Evolutionary conservation across 2,797 vertebrate genomes (phyloP).

Genomic region (Urophycis tenuis): DNA sequence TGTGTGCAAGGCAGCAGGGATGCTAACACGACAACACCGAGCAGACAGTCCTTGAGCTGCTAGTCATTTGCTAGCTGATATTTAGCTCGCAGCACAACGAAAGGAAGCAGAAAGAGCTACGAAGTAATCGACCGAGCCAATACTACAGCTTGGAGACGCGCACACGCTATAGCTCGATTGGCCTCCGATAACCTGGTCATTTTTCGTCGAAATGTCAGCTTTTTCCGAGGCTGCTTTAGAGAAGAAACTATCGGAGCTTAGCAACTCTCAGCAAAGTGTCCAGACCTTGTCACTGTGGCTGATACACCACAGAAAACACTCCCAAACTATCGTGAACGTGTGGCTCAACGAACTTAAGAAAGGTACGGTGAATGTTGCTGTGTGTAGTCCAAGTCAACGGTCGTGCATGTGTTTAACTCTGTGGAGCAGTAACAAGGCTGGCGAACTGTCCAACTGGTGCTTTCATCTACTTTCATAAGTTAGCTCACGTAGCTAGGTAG

Average conservation of each 20-base stretch:
- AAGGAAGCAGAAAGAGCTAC: neutral
- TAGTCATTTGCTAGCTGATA: neutral
- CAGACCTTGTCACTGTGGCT: slow-evolving; percentile 79
- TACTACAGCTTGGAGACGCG: slow-evolving; percentile 27
- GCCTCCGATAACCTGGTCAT: slow-evolving; percentile 5
- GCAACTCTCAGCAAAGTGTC: slow-evolving; percentile 81
- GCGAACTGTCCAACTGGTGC: neutral
- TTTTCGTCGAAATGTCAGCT: slow-evolving; percentile 71
- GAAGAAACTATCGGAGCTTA: slow-evolving; percentile 79
- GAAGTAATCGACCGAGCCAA: neutral
- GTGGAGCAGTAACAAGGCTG: too few species aligned
- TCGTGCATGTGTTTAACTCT: neutral
- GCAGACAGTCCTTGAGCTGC: slow-evolving; percentile 8
- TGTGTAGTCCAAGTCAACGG: neutral
- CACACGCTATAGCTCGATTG: neutral
- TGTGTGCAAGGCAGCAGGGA: neutral
- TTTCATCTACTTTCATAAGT: neutral
- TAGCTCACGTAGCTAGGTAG: neutral
- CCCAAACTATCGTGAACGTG: slow-evolving; percentile 74
- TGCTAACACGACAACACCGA: neutral
- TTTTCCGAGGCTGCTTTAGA: slow-evolving; percentile 78
- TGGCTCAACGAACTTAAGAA: slow-evolving; percentile 75
- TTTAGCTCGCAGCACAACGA: neutral
- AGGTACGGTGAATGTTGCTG: slow-evolving; percentile 56
- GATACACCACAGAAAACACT: slow-evolving; percentile 80